Evolutionary conservation across 2,113 vertebrate species (phyloP).

Genomic region (Pangasianodon gigas): DNA sequence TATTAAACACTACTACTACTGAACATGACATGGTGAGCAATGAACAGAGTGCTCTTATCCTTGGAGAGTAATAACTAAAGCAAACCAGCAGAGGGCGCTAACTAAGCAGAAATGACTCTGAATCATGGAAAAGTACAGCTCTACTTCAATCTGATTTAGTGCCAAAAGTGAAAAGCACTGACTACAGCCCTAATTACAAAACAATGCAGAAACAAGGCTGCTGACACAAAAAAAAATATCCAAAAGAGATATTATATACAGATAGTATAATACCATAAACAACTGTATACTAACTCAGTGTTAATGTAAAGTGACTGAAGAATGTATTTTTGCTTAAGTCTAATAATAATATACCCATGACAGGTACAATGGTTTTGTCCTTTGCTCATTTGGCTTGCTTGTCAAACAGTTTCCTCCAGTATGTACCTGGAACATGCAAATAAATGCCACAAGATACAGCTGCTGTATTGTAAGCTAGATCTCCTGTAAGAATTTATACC

Average conservation of each 20-base stretch:
- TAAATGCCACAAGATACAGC: background rate
- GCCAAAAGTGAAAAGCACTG: background rate
- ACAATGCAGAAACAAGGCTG: background rate
- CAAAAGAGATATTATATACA: background rate
- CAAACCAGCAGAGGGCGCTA: conserved; percentile 59
- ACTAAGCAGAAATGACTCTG: conserved; percentile 1
- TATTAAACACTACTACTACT: background rate
- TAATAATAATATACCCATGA: background rate
- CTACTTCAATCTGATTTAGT: conserved; percentile 24
- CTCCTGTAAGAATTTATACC: background rate
- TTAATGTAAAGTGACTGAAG: background rate
- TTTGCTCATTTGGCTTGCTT: no score
- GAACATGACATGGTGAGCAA: background rate
- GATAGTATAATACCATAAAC: no score
- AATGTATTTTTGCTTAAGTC: background rate
- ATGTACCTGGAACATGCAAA: background rate
- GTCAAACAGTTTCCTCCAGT: background rate
- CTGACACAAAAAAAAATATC: background rate
- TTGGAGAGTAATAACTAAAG: conserved; percentile 19
- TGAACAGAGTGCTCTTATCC: background rate
- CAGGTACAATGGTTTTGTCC: background rate
- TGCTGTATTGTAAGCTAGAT: background rate
- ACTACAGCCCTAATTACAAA: background rate
- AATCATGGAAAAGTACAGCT: conserved; percentile 45
- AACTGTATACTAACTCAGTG: background rate